phyloP scores from a whole-genome alignment of 2,113 vertebrate genomes.

The Trochalopteron elliotii region DNA sequence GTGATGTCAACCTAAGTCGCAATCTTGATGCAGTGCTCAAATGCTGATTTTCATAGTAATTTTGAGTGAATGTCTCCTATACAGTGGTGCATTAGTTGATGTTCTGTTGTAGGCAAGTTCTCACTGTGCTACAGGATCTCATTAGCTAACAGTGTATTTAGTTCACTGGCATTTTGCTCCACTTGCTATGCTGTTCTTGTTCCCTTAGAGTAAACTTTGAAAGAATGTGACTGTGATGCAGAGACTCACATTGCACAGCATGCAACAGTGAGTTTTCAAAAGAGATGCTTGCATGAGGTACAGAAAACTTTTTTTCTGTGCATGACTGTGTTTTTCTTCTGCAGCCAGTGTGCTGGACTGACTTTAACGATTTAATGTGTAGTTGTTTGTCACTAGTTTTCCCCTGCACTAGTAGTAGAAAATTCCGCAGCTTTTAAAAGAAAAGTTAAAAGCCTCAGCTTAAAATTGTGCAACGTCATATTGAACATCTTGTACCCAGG shows the following conservation, averaged over 20 bases:
- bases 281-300: background rate
- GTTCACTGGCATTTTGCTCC: slow-evolving; percentile 19
- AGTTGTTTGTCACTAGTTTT: background rate
- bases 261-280: background rate
- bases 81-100: background rate
- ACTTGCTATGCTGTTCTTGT: slow-evolving; percentile 47
- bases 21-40: background rate
- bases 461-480: background rate
- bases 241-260: background rate
- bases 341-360: background rate
- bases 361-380: background rate
- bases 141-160: background rate
- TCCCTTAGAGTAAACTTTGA: slow-evolving; percentile 6
- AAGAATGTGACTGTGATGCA: slow-evolving; percentile 25
- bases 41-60: background rate
- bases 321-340: background rate
- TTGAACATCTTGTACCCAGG: background rate
- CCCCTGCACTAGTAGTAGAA: background rate
- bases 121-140: background rate
- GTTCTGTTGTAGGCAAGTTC: background rate
- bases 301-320: background rate
- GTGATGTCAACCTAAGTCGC: background rate
- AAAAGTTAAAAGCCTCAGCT: background rate
- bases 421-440: background rate
- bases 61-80: background rate